phyloP scores from a whole-genome alignment of 2,113 vertebrate species.

The Chiloscyllium plagiosum region DNA sequence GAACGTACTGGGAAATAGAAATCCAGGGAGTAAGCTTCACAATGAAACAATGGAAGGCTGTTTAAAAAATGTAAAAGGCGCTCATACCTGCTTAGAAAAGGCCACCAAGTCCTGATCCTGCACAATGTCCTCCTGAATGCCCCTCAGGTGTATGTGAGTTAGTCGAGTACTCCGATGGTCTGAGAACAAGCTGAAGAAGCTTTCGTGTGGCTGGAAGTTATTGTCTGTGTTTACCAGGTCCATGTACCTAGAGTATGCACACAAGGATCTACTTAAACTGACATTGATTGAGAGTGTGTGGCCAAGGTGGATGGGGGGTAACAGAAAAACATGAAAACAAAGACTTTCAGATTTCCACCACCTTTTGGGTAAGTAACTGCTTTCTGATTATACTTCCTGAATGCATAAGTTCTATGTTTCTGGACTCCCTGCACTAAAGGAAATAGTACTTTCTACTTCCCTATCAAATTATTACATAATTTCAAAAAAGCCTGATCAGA shows the following conservation, averaged over 20 bases:
- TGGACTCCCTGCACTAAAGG: too few relatives aligned
- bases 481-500: neutral
- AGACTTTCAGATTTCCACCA: neutral
- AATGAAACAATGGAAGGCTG: neutral
- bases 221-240: slow-evolving; percentile 86
- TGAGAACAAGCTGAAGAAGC: slow-evolving; percentile 90
- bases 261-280: neutral
- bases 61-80: neutral
- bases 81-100: slow-evolving; percentile 81
- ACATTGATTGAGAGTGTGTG: neutral
- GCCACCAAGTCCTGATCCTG: slow-evolving; percentile 88
- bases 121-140: slow-evolving; percentile 67
- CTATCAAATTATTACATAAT: neutral
- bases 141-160: slow-evolving; percentile 76
- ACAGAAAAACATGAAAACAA: neutral
- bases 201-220: slow-evolving; percentile 79
- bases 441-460: neutral
- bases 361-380: neutral
- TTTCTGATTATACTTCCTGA: neutral
- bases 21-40: neutral
- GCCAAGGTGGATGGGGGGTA: neutral
- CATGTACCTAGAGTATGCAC: slow-evolving; percentile 68
- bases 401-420: too few relatives aligned
- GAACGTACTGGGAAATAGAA: neutral
- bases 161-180: slow-evolving; percentile 88